Conservation (phyloP, 2,888 invertebrate genomes). For the Leptopterna dolabrata region DNA sequence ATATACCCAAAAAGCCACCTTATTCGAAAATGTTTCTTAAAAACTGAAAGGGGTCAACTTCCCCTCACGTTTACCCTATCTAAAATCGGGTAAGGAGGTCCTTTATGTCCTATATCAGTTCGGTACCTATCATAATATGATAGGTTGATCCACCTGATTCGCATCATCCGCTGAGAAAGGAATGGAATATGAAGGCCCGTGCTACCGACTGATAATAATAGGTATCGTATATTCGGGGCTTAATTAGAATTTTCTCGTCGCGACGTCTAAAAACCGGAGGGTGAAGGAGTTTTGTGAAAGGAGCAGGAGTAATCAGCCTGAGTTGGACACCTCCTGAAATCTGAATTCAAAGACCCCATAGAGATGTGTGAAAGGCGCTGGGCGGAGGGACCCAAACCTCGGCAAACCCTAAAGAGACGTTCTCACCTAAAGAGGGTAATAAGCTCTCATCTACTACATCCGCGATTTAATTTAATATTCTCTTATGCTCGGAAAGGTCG, state of each 20-base stretch:
- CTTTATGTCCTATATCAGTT: too few species aligned
- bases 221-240: background rate
- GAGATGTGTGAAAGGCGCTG: background rate
- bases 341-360: conserved; percentile 23
- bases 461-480: conserved; percentile 39
- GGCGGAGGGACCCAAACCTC: background rate
- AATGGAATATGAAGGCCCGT: background rate
- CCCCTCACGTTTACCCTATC: too few species aligned
- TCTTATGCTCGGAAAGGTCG: background rate
- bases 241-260: conserved; percentile 16
- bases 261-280: background rate
- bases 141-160: too few species aligned
- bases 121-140: too few species aligned
- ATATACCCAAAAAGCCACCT: too few species aligned
- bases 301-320: conserved; percentile 28
- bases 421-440: conserved; percentile 36
- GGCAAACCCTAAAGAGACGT: conserved; percentile 18
- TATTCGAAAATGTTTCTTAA: too few species aligned
- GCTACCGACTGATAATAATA: background rate
- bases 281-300: conserved; percentile 13
- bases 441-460: conserved; percentile 41
- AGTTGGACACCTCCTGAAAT: conserved; percentile 35
- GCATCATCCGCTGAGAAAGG: background rate
- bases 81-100: too few species aligned
- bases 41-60: too few species aligned